A percentile compares a stretch with the other conserved stretches of the same genome.
Evolutionary conservation across 2,797 vertebrate genomes (phyloP).

Genomic region (Eospalax fontanierii): DNA sequence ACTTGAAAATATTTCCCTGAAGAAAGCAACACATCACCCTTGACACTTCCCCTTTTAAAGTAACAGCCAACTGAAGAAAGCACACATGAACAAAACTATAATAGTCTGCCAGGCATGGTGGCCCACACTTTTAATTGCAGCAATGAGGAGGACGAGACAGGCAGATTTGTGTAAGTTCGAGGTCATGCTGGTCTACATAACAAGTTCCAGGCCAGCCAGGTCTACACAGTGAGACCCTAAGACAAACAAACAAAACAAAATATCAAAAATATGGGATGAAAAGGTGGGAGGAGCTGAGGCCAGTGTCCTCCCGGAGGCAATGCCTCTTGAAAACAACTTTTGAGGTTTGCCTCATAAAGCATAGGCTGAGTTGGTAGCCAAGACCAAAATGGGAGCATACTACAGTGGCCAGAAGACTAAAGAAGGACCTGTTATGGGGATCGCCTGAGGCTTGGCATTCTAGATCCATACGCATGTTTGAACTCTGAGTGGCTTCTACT

Average conservation of each 20-base stretch:
- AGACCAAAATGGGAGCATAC: not conserved
- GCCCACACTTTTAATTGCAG: too few species aligned
- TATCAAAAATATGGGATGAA: not conserved
- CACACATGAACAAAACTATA: too few species aligned
- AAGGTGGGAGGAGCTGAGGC: not conserved
- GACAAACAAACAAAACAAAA: not conserved
- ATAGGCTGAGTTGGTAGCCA: too few species aligned
- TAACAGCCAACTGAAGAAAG: not conserved
- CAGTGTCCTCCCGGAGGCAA: too few species aligned
- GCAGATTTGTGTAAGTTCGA: too few species aligned
- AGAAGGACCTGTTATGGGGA: too few species aligned
- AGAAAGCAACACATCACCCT: not conserved
- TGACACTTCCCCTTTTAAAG: conserved; percentile 42
- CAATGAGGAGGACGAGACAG: too few species aligned
- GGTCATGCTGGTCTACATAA: too few species aligned
- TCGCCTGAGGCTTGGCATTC: not conserved
- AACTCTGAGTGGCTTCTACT: not conserved
- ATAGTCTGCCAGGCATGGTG: too few species aligned
- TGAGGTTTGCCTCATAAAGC: not conserved
- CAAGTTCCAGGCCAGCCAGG: too few species aligned
- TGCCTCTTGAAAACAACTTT: not conserved
- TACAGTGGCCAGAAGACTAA: not conserved
- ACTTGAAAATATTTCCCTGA: conserved; percentile 5
- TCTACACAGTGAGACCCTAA: too few species aligned
- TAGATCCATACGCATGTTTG: not conserved